Base-by-base conservation (phyloP, 2,797 vertebrate genomes). In the Sebastes taczanowskii region DNA sequence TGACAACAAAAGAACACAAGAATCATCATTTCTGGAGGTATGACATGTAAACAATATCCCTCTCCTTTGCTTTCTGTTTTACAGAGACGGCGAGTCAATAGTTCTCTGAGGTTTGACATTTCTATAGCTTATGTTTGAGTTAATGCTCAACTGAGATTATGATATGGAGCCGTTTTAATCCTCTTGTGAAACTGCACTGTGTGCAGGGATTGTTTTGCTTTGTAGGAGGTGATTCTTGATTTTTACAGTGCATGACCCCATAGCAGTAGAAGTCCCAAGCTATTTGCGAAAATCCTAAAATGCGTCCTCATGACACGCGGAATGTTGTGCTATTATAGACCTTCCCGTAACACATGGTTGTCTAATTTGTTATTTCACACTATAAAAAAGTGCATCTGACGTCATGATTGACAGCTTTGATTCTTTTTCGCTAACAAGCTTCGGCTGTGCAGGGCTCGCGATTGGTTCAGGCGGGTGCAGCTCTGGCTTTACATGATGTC, bases 201-300 rank as follows among this genome's bases (percentile, higher is more conserved):
- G 52, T 38, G 61, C 25, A 38, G 42, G 10, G 22, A 70, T 65
- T 71, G 64, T 83, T 85, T 74, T 70, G 63, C 42, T 81, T 25
- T 56, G 22, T 10, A 13, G 1, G 25, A 72, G 63, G 56, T 20
- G 64, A 78, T 38, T 72, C 38, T 62, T 71, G 58, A 30, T 58
- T 78, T 67, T 76, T 75, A 55, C 61, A 56, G 77, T 25, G 64
- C 35, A 14, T 70, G 78, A 77, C 80, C 84, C 78, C 55, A 60
- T 49, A 27, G 72, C 78, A 14, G 69, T 18, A 23, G 38, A 81
- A 83, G 63, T 77, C 60, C 27, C 8, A 23, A 59, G 59, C 20
- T 58, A 79, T 88, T 87, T 83, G 61, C 6, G 16, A 7, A 46
- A 18, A 46, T 1, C 42, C 42, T 46, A 46, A 7, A 46, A 46